Percentiles rank a stretch among this genome's conserved stretches.
Conservation (phyloP, 1,140 invertebrate species). For the Atta cephalotes region DNA sequence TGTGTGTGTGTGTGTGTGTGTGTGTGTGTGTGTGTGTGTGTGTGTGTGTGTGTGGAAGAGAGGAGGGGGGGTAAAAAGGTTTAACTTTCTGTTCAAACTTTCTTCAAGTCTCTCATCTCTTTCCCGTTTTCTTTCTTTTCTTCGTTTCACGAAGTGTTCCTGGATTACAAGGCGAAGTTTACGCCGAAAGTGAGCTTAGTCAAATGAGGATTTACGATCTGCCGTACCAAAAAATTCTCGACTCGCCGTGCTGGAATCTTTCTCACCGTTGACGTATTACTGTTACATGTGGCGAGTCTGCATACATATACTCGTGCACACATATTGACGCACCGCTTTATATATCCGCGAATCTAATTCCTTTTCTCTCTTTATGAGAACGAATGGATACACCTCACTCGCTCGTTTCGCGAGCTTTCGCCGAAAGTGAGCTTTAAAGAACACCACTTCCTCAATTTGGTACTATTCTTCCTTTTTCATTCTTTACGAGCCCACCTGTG, state of each 20-base stretch:
- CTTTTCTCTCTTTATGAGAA: constrained; percentile 63
- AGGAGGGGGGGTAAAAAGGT: no score
- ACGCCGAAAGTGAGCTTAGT: constrained; percentile 50
- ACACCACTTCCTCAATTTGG: not conserved
- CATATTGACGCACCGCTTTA: constrained; percentile 2
- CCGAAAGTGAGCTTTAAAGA: constrained; percentile 41
- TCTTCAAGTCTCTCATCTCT: not conserved
- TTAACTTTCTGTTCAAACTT: not conserved
- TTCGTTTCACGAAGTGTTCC: constrained; percentile 35
- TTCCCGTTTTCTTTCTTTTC: not conserved
- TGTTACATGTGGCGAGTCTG: not conserved
- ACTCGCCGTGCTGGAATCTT: not conserved
- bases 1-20: no score
- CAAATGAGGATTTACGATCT: constrained; percentile 68
- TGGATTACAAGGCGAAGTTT: constrained; percentile 55
- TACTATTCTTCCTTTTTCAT: constrained; percentile 26
- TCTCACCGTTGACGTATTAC: not conserved
- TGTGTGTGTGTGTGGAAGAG: no score
- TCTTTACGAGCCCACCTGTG: constrained; percentile 31
- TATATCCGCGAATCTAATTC: constrained; percentile 53
- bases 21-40: no score
- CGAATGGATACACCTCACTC: constrained; percentile 44
- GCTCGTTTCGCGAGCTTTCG: constrained; percentile 48
- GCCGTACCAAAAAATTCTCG: constrained; percentile 31
- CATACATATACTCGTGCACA: not conserved